These are phyloP conservation scores for Cyprinodon tularosa DNA, from an alignment of 2,113 vertebrate genomes.

Conservation along the genomic window DNA sequence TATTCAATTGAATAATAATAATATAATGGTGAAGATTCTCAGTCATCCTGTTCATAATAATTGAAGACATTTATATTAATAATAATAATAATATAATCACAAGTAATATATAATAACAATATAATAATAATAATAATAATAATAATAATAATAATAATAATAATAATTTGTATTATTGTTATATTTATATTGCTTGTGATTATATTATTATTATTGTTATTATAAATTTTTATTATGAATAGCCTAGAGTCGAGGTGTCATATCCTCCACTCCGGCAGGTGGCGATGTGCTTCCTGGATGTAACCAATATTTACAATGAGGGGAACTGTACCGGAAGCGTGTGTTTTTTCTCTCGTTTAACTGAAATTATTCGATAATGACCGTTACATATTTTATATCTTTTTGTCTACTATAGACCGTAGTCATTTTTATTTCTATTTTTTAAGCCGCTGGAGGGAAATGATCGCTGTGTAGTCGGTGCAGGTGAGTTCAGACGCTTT, in stretches of 20 bases:
- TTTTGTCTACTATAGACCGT: neutral
- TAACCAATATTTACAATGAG: neutral
- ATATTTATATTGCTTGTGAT: no score
- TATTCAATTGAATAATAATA: no score
- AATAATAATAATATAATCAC: no score
- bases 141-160: no score
- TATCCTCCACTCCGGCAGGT: neutral
- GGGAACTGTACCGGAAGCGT: slow-evolving; percentile 2
- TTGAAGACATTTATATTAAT: no score
- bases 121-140: no score
- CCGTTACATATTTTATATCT: neutral
- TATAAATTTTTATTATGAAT: no score
- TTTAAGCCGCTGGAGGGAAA: neutral
- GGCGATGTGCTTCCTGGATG: neutral
- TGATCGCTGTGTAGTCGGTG: accelerated
- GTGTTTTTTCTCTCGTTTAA: neutral
- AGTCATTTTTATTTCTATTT: neutral
- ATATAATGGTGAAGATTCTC: no score
- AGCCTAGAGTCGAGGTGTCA: neutral
- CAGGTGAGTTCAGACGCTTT: slow-evolving; percentile 4
- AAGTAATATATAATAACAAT: no score
- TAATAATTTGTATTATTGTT: no score
- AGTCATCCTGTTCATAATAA: no score
- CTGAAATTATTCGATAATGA: slow-evolving; percentile 25
- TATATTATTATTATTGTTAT: no score